A percentile compares a stretch with the other conserved stretches of the same genome.
Conservation (phyloP, 2,888 invertebrate species). For the Chymomyza caudatula region DNA sequence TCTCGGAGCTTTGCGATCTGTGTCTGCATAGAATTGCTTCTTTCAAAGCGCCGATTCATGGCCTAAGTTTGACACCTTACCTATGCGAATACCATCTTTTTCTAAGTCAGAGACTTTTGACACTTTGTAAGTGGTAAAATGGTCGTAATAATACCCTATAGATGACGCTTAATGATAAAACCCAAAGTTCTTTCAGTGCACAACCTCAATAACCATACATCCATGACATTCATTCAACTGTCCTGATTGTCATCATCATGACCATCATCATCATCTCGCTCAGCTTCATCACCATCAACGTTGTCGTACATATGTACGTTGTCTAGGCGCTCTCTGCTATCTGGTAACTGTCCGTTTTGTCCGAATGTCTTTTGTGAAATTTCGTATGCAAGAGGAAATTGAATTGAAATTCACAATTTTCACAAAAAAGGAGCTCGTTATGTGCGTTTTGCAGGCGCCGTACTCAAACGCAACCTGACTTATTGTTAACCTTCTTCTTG, state of each 20-base stretch:
- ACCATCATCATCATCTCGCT: background rate
- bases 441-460: slow-evolving; percentile 58
- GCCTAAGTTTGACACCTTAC: no score
- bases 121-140: no score
- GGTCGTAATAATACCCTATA: no score
- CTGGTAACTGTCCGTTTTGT: slow-evolving; percentile 2
- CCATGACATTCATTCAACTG: slow-evolving; percentile 38
- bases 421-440: slow-evolving; percentile 75
- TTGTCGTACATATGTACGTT: no score
- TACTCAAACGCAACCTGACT: background rate
- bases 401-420: slow-evolving; percentile 72
- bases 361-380: slow-evolving; percentile 30
- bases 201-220: background rate
- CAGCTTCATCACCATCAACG: background rate
- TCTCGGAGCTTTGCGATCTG: no score
- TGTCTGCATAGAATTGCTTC: no score
- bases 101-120: no score
- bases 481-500: background rate
- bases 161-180: no score
- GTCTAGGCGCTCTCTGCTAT: slow-evolving; percentile 21
- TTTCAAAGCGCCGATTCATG: no score
- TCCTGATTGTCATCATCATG: slow-evolving; percentile 6
- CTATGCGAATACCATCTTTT: no score
- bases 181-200: background rate
- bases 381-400: slow-evolving; percentile 70